Evolutionary conservation across 2,888 invertebrate genomes (phyloP).

Genomic region (Osedax frankpressi): DNA sequence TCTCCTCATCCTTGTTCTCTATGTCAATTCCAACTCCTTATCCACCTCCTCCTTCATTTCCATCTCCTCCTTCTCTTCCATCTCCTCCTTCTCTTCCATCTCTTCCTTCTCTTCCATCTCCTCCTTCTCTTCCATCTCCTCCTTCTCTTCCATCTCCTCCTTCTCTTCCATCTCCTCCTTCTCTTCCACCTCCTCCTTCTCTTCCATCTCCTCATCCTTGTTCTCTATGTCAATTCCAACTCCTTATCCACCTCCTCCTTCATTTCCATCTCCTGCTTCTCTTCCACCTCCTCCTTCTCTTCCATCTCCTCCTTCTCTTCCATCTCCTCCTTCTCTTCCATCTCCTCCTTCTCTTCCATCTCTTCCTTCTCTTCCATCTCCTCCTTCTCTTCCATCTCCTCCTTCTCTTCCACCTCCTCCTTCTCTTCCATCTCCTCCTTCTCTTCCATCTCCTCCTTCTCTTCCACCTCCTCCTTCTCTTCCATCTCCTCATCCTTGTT

Average conservation of each 20-base stretch:
- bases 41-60: no score
- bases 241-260: slow-evolving; percentile 49
- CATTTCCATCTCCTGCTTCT: slow-evolving; percentile 48
- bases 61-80: slow-evolving; percentile 30
- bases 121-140: slow-evolving; percentile 42
- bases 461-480: background rate
- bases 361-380: background rate
- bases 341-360: background rate
- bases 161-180: slow-evolving; percentile 53
- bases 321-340: background rate
- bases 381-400: background rate
- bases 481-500: no score
- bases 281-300: background rate
- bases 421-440: background rate
- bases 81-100: slow-evolving; percentile 17
- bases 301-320: background rate
- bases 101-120: slow-evolving; percentile 46
- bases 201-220: slow-evolving; percentile 34
- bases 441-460: background rate
- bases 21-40: no score
- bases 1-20: slow-evolving; percentile 33
- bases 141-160: slow-evolving; percentile 39
- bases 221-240: no score
- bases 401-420: background rate
- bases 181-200: slow-evolving; percentile 36